Conservation (phyloP, 2,888 invertebrate genomes). For the Candidula unifasciata region DNA sequence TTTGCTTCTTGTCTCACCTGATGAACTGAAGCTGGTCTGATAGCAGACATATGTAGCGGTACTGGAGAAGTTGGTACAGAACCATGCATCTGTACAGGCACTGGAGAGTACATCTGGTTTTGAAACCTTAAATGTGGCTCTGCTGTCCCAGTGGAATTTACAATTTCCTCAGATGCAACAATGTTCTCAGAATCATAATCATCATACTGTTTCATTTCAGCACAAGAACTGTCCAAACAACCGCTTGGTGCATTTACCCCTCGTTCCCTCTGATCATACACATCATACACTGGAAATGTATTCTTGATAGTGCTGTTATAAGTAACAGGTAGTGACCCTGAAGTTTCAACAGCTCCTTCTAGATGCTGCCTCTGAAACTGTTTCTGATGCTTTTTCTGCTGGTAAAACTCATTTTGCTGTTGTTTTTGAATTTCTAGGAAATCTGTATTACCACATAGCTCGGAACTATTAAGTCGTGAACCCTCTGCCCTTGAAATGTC, state of each 20-base stretch:
- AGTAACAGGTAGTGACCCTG: background rate
- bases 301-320: background rate
- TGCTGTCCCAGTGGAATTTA: background rate
- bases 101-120: background rate
- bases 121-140: background rate
- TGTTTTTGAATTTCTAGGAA: background rate
- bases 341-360: background rate
- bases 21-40: background rate
- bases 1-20: background rate
- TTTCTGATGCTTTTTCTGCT: background rate
- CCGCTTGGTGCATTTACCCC: background rate
- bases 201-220: constrained; percentile 8
- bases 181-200: background rate
- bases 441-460: background rate
- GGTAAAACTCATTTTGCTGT: background rate
- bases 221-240: background rate
- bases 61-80: background rate
- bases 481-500: background rate
- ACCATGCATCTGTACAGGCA: background rate
- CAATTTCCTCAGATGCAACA: background rate
- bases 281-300: background rate
- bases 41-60: background rate
- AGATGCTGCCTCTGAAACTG: background rate
- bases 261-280: background rate
- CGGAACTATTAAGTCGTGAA: background rate